A percentile compares a stretch with the other conserved stretches of the same genome.
Conservation (phyloP, 2,888 invertebrate species). For the Gisinianus flammeolus region DNA sequence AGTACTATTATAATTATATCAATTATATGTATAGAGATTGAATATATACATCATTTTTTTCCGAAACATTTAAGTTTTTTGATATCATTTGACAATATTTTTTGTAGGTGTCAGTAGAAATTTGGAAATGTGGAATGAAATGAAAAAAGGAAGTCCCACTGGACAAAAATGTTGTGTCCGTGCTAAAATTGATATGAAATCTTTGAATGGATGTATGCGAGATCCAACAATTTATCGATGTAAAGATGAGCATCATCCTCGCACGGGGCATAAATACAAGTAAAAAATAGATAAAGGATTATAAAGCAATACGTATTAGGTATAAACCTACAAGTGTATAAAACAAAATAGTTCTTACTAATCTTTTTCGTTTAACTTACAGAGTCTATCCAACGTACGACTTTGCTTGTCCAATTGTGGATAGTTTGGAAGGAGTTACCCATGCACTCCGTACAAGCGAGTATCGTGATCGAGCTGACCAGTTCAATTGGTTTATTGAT, state of each 20-base stretch:
- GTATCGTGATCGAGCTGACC: conserved; percentile 96
- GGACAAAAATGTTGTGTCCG: conserved; percentile 93
- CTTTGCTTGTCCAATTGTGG: conserved; percentile 99
- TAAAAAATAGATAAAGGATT: too few relatives aligned
- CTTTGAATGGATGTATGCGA: conserved; percentile 93
- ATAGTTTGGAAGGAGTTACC: conserved; percentile 95
- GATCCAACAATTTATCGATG: conserved; percentile 99
- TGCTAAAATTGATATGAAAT: conserved; percentile 97
- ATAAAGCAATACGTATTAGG: too few relatives aligned
- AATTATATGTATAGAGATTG: too few relatives aligned
- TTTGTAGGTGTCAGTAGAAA: conserved; percentile 79
- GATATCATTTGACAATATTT: not conserved
- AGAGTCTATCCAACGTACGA: conserved; percentile 68
- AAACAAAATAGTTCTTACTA: too few relatives aligned
- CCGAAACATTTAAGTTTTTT: too few relatives aligned
- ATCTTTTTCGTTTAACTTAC: not conserved
- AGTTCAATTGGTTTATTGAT: conserved; percentile 97
- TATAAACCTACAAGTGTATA: too few relatives aligned
- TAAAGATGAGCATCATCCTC: conserved; percentile 92
- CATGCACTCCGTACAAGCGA: conserved; percentile 98
- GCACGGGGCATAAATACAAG: conserved; percentile 95
- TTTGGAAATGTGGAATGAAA: conserved; percentile 89
- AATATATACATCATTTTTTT: too few relatives aligned
- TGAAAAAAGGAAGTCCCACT: conserved; percentile 79
- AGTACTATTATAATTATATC: too few relatives aligned